These are phyloP conservation scores for Catonia carolina DNA, from an alignment of 2,888 invertebrate genomes.

Conservation along the genomic window DNA sequence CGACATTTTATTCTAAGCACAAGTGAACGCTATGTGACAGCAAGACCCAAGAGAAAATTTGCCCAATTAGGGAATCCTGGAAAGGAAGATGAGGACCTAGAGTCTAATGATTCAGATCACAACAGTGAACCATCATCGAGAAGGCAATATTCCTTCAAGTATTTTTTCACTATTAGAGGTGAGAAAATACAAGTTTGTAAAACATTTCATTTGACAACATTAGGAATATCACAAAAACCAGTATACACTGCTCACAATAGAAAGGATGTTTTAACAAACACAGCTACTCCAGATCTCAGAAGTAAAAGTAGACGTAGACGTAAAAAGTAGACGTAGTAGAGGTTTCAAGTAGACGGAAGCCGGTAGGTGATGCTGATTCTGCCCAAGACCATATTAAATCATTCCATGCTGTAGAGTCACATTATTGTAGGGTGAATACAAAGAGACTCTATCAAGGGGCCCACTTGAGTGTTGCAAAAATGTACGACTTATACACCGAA, in stretches of 20 bases:
- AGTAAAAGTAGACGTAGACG: no score
- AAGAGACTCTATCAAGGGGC: not conserved
- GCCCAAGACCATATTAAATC: conserved; percentile 1
- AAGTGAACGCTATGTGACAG: conserved; percentile 1
- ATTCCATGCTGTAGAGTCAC: conserved; percentile 1
- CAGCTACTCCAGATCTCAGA: conserved; percentile 3
- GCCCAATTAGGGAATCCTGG: not conserved
- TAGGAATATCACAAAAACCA: conserved; percentile 1
- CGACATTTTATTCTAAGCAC: not conserved
- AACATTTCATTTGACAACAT: conserved; percentile 9
- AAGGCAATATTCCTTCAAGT: conserved; percentile 9
- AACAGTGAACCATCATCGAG: not conserved
- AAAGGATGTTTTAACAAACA: not conserved
- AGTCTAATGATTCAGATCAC: not conserved
- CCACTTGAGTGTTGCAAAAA: conserved; percentile 1
- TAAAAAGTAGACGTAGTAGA: no score
- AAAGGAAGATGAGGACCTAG: not conserved
- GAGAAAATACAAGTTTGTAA: conserved; percentile 12
- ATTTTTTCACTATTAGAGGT: not conserved
- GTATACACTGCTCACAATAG: conserved; percentile 4
- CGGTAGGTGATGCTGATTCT: conserved; percentile 4
- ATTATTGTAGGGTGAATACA: not conserved
- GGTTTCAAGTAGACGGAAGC: not conserved
- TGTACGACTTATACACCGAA: not conserved
- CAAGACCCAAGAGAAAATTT: not conserved